Evolutionary conservation across 1,140 invertebrate genomes (phyloP).

Genomic region (Papilio polyxenes): DNA sequence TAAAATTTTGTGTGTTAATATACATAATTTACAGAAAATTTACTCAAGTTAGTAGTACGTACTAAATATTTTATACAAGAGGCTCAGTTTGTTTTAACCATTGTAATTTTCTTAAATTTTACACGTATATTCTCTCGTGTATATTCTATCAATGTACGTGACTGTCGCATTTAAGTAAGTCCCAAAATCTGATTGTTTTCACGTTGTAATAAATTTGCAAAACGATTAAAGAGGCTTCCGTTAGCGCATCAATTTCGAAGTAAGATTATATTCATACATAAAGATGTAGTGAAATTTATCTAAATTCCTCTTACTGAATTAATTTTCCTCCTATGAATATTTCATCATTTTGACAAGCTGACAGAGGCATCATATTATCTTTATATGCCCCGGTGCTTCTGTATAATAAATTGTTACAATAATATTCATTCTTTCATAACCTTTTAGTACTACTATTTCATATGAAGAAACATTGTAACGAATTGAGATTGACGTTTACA

Average conservation of each 20-base stretch:
- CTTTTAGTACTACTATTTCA: neutral
- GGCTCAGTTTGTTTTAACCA: neutral
- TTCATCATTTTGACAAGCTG: slow-evolving; percentile 12
- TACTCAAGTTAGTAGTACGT: no score
- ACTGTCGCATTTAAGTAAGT: neutral
- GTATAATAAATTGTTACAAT: neutral
- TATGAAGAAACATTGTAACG: slow-evolving; percentile 5
- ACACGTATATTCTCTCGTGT: no score
- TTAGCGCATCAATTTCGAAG: neutral
- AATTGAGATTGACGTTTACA: neutral
- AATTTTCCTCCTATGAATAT: slow-evolving; percentile 8
- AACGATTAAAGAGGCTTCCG: neutral
- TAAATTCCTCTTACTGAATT: slow-evolving; percentile 1
- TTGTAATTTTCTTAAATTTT: neutral
- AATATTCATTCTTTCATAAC: neutral
- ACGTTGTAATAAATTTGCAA: neutral
- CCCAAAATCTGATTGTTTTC: neutral
- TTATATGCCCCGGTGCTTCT: neutral
- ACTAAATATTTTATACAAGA: neutral
- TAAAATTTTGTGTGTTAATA: neutral
- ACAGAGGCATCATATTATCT: slow-evolving; percentile 2
- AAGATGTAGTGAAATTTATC: slow-evolving; percentile 7
- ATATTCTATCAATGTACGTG: neutral
- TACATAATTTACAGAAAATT: neutral
- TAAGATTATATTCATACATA: slow-evolving; percentile 21